Evolutionary conservation across 1,140 invertebrate genomes (phyloP).

Genomic region (Limonius californicus): DNA sequence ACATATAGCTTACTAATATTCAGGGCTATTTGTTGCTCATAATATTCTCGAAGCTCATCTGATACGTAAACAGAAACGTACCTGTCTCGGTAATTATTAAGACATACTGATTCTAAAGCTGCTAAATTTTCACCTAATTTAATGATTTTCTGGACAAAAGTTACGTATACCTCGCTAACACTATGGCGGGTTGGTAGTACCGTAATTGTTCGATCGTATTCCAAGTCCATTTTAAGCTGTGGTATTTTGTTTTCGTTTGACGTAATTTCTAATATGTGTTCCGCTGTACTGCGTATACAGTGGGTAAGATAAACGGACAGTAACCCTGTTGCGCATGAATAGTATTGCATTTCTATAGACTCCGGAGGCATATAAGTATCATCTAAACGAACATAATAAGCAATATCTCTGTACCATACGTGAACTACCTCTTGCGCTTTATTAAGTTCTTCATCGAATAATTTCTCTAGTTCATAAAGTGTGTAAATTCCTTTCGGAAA

Average conservation of each 20-base stretch:
- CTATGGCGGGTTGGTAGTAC: constrained; percentile 49
- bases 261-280: constrained; percentile 51
- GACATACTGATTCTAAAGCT: constrained; percentile 46
- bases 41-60: background rate
- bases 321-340: background rate
- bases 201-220: constrained; percentile 50
- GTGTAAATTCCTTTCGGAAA: constrained; percentile 49
- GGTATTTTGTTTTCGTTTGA: constrained; percentile 47
- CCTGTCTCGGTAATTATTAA: constrained; percentile 20
- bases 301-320: background rate
- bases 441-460: constrained; percentile 49
- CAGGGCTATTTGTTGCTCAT: background rate
- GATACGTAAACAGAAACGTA: constrained; percentile 25
- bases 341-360: background rate
- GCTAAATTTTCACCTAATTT: constrained; percentile 50
- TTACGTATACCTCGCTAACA: constrained; percentile 48
- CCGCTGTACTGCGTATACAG: constrained; percentile 46
- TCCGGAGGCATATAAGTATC: background rate
- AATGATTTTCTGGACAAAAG: constrained; percentile 48
- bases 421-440: constrained; percentile 49
- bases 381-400: background rate
- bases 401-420: background rate
- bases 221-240: constrained; percentile 50
- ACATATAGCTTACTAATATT: constrained; percentile 30
- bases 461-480: constrained; percentile 48